Evolutionary conservation across 2,888 invertebrate species (phyloP), one percentile per base, ranked within the genome.

Genomic region (Pristionchus arcanus): DNA sequence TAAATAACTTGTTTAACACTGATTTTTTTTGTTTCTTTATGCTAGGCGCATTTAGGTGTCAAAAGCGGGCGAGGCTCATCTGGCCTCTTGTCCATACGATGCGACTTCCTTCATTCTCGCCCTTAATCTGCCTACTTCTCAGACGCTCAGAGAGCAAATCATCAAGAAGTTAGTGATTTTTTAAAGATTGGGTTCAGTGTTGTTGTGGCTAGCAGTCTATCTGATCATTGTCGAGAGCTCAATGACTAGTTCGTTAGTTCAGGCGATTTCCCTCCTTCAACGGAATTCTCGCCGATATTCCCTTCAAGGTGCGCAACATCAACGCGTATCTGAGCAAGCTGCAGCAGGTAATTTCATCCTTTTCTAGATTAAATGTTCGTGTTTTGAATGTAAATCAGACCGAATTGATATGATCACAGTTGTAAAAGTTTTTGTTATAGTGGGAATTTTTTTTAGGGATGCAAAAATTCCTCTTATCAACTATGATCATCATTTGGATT

Each of bases 81-180:
- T 94, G 1, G 89, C 90, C n/a, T 91, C 90, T n/a, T 89, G 90
- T 28, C 94, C 92, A 5, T 94, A 93, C 87, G 95, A 94, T 87
- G 93, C 94, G 13, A 90, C 83, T 28, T 93, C 92, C 31, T 95
- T 95, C 90, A 91, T 94, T 84, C 90, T 94, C 83, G 94, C 94
- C 19, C 89, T 94, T 49, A 94, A 93, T 86, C 89, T 94, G 34
- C 94, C 94, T 25, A 92, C 91, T 34, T 92, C 94, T 53, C 94
- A 93, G 90, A 92, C 92, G 9, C 90, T 94, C 34, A 92, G 94
- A 84, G 92, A 91, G 77, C 85, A 87, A 28, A 85, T 93, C 86
- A 71, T 91, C 21, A 90, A 90, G 68, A 91, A 90, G 81, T 55
- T 15, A 74, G 71, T 15, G 25, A 15, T 13, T 34, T 25, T 63